These are phyloP conservation scores for Tenualosa ilisha DNA, from an alignment of 2,797 vertebrate genomes.

Conservation along the genomic window DNA sequence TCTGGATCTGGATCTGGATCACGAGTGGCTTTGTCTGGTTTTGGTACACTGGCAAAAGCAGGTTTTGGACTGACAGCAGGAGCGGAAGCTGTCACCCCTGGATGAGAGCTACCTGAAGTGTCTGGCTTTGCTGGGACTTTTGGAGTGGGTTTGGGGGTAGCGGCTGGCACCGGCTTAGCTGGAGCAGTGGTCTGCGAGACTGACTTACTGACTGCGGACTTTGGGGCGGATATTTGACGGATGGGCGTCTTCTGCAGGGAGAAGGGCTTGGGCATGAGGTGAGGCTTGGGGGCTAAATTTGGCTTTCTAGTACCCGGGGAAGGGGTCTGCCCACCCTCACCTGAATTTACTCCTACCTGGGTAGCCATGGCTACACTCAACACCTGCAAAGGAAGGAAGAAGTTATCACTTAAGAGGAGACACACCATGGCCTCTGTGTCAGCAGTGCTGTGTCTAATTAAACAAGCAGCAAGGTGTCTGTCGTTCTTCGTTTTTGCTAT, in stretches of 20 bases:
- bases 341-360: constrained; percentile 51
- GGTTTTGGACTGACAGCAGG: neutral
- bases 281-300: constrained; percentile 66
- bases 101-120: neutral
- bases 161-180: constrained; percentile 1
- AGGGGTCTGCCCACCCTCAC: constrained; percentile 48
- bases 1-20: no score
- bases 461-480: neutral
- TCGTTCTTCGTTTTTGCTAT: neutral
- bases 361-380: constrained; percentile 61
- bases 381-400: constrained; percentile 41
- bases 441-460: neutral
- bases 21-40: neutral
- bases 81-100: neutral
- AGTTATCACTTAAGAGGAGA: neutral
- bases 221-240: constrained; percentile 61
- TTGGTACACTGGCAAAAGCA: neutral
- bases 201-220: constrained; percentile 5
- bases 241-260: constrained; percentile 72
- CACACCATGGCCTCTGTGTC: neutral
- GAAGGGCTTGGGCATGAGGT: constrained; percentile 84
- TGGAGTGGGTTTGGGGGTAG: neutral
- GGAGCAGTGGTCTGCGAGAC: neutral
- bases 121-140: neutral
- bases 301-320: constrained; percentile 52